phyloP scores from a whole-genome alignment of 2,797 vertebrate species.

The Hemitrygon akajei region DNA sequence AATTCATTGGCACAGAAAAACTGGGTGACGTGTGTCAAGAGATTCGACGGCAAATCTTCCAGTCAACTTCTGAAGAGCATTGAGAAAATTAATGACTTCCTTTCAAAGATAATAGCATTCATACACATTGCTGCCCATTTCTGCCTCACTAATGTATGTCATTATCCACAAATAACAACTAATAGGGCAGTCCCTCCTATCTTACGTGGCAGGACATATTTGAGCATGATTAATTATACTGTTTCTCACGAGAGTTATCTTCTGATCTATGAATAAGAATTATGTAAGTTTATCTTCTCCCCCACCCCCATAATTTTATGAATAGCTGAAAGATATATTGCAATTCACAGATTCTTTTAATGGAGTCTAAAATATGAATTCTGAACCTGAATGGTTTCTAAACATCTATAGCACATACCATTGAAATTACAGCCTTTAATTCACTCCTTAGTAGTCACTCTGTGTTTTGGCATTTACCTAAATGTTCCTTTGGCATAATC shows the following conservation, averaged over 20 bases:
- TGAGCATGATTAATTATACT: background rate
- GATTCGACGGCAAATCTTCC: background rate
- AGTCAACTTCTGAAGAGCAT: conserved; percentile 14
- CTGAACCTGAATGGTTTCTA: background rate
- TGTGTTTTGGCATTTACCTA: background rate
- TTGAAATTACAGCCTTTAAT: background rate
- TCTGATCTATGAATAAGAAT: conserved; percentile 1
- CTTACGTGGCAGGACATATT: background rate
- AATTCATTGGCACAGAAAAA: background rate
- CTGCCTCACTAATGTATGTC: conserved; percentile 42
- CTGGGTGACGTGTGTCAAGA: background rate
- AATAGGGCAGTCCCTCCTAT: background rate
- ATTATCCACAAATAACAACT: conserved; percentile 37
- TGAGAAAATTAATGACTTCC: conserved; percentile 44
- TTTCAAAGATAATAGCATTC: conserved; percentile 42
- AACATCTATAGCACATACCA: background rate
- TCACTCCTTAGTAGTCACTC: background rate
- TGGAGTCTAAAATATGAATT: background rate
- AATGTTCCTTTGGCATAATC: background rate
- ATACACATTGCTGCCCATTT: conserved; percentile 39
- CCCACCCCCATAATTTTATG: too few relatives aligned
- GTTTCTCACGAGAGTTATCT: background rate
- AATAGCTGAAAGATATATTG: background rate
- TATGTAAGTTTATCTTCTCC: conserved; percentile 31
- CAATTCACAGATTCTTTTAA: background rate